Conservation (phyloP, 2,888 invertebrate genomes). For the Drosophila putrida region DNA sequence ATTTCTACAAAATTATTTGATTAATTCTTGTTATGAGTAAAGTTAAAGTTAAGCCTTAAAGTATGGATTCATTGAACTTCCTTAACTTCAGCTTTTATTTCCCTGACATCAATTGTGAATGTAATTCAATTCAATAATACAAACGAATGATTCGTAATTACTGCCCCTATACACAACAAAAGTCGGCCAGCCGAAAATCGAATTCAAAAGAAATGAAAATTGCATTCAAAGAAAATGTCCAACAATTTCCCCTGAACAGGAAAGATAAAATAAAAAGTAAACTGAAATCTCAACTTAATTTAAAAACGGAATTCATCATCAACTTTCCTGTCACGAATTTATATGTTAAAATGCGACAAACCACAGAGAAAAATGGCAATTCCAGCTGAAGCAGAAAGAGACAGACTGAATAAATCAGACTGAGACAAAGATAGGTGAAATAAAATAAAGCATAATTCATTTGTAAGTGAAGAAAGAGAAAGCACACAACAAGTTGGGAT, state of each 20-base stretch:
- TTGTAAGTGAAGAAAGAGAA: constrained; percentile 25
- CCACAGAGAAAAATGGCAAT: constrained; percentile 48
- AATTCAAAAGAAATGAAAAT: constrained; percentile 38
- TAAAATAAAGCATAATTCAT: constrained; percentile 65
- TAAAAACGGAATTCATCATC: constrained; percentile 57
- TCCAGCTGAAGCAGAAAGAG: constrained; percentile 12
- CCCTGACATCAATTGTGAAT: constrained; percentile 6
- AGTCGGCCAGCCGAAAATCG: constrained; percentile 8
- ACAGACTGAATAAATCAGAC: neutral
- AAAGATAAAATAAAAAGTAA: constrained; percentile 8
- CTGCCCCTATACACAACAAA: constrained; percentile 23
- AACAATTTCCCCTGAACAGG: constrained; percentile 23
- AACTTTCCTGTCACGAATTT: constrained; percentile 58
- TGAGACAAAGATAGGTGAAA: constrained; percentile 15
- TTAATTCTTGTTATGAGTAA: neutral
- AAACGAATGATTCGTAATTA: constrained; percentile 43
- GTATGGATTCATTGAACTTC: neutral
- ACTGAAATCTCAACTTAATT: constrained; percentile 57
- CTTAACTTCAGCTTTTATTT: constrained; percentile 15
- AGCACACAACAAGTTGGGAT: constrained; percentile 8
- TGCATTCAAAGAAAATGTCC: constrained; percentile 33
- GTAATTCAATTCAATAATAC: constrained; percentile 27
- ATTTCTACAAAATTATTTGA: constrained; percentile 1
- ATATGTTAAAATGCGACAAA: constrained; percentile 57
- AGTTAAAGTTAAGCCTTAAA: neutral